These are phyloP conservation scores for Drosophila putrida DNA, from an alignment of 2,888 invertebrate genomes.

Conservation along the genomic window DNA sequence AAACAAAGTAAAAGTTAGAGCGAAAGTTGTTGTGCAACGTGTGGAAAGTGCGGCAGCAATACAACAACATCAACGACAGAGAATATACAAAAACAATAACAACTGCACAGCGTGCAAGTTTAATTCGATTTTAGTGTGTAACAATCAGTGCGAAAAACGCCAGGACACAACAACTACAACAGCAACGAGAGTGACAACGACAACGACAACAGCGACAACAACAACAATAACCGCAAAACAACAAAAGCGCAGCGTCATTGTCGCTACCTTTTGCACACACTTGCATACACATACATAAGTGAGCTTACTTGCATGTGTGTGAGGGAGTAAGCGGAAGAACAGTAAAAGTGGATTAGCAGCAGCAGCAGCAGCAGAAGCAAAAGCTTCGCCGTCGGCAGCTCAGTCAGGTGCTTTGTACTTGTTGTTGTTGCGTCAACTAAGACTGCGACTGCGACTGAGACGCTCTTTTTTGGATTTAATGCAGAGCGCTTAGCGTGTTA, in stretches of 20 bases:
- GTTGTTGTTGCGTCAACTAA: conserved; percentile 27
- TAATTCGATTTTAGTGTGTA: conserved; percentile 79
- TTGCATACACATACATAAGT: conserved; percentile 14
- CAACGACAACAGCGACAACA: conserved; percentile 8
- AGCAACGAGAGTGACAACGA: conserved; percentile 26
- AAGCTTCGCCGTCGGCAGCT: conserved; percentile 50
- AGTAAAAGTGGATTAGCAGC: conserved; percentile 68
- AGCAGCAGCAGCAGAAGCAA: conserved; percentile 25
- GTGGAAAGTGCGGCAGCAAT: conserved; percentile 69
- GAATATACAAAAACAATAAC: conserved; percentile 23
- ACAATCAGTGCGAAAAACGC: conserved; percentile 74
- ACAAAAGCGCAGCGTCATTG: conserved; percentile 51
- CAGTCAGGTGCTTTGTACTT: conserved; percentile 27
- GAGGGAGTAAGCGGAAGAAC: conserved; percentile 47
- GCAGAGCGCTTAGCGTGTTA: conserved; percentile 59
- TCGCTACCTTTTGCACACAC: conserved; percentile 50
- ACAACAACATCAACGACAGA: conserved; percentile 31
- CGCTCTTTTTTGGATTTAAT: conserved; percentile 55
- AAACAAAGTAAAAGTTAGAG: conserved; percentile 79
- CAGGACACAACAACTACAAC: conserved; percentile 37
- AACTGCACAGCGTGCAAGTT: conserved; percentile 64
- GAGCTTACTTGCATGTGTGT: conserved; percentile 12
- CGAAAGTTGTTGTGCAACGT: conserved; percentile 74
- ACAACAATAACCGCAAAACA: conserved; percentile 34
- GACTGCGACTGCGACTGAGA: conserved; percentile 35